phyloP scores from a whole-genome alignment of 2,888 invertebrate species.

The Oligia latruncula region DNA sequence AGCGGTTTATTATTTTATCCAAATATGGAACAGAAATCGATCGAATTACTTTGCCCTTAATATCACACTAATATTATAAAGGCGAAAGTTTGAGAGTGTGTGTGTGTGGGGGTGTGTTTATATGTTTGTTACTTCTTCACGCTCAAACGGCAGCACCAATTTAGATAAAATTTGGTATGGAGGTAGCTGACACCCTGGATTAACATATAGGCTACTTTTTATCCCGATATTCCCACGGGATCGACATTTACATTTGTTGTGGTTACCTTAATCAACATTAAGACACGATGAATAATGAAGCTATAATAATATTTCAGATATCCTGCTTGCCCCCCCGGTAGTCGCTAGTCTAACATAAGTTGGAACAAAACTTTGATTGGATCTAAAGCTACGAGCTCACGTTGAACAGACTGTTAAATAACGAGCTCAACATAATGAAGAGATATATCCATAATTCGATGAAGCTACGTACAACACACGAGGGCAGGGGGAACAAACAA shows the following conservation, averaged over 20 bases:
- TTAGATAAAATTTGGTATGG: too few species aligned
- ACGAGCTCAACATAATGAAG: conserved; percentile 41
- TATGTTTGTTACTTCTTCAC: too few species aligned
- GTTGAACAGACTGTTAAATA: neutral
- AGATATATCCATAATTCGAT: conserved; percentile 49
- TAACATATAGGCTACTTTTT: too few species aligned
- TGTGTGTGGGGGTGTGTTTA: too few species aligned
- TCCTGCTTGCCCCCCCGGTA: neutral
- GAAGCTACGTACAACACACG: conserved; percentile 30
- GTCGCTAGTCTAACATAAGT: neutral
- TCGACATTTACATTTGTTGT: neutral
- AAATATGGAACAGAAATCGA: neutral
- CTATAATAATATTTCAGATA: neutral
- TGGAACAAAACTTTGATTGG: neutral
- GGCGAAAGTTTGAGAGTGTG: too few species aligned
- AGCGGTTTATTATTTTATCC: neutral
- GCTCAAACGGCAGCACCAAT: too few species aligned
- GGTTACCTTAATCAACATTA: neutral
- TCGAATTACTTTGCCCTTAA: neutral
- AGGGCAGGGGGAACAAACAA: conserved; percentile 52
- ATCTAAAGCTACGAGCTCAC: neutral
- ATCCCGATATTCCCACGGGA: too few species aligned
- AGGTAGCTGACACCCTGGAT: too few species aligned
- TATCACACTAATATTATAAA: too few species aligned
- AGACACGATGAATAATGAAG: neutral